Percentiles rank a stretch among this genome's conserved stretches.
Evolutionary conservation across 1,140 invertebrate genomes (phyloP).

Genomic region (Lepidurus couesii): DNA sequence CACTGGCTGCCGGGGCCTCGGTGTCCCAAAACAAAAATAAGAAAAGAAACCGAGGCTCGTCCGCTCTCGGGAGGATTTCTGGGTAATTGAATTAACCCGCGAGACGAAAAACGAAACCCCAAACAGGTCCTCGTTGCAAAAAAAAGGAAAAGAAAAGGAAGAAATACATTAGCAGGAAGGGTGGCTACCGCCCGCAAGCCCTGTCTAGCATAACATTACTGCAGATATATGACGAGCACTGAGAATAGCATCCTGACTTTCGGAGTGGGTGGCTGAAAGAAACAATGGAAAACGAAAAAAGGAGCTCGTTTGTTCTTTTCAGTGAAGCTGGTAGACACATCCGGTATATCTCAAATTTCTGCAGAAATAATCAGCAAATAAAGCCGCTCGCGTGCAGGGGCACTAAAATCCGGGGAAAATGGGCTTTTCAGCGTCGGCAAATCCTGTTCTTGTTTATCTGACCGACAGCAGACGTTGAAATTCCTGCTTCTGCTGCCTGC

Average conservation of each 20-base stretch:
- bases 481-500: no score
- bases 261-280: no score
- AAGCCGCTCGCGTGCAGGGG: no score
- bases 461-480: no score
- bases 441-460: no score
- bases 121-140: conserved; percentile 29
- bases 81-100: conserved; percentile 12
- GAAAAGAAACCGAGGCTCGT: background rate
- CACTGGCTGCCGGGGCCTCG: background rate
- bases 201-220: background rate
- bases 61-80: conserved; percentile 17
- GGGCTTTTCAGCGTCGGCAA: no score
- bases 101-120: background rate
- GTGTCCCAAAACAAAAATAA: background rate
- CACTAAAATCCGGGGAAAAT: no score
- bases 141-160: conserved; percentile 31
- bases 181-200: background rate
- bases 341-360: no score
- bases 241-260: background rate
- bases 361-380: no score
- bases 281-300: no score
- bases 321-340: no score
- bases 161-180: background rate
- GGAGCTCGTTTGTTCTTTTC: no score
- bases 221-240: background rate